Base-by-base conservation (phyloP, 2,113 vertebrate genomes). In the Corythaeola cristata region DNA sequence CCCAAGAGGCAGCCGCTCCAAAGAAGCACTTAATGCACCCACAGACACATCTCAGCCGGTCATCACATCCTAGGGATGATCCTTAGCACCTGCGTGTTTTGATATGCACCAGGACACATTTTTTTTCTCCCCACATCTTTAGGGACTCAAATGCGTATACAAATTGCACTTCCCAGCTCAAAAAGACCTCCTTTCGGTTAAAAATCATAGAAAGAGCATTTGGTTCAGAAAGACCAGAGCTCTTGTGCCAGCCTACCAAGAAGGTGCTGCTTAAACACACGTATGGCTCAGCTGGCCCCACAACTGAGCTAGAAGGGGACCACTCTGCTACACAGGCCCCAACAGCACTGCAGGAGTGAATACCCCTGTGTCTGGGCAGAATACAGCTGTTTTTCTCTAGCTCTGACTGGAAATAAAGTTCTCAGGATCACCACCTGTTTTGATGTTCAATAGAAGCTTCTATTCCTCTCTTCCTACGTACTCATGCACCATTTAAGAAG, bases 211-310 rank as follows among this genome's bases (percentile, higher is more conserved):
- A 37, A 35, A 27, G 20, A 39, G 15, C 6, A 5, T 3, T 14
- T 37, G 39, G 3, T 30, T 45, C 2, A 3, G n/a, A 21, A 32
- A 35, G 53, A 37, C 17, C 28, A 24, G 24, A 49, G 44, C 8
- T 92, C 41, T 66, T 88, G 35, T 5, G 1, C 58, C 63, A 66
- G 12, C 22, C 17, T 27, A 32, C 23, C 23, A 45, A 56, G 49
- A 69, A 72, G 3, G 18, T 44, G 66, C 33, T 75, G 35, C 30
- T 53, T 35, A 27, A 71, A 39, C 41, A 58, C 33, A 6, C 1
- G 1, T 2, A 4, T 0, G 3, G 26, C 3, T 1, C 30, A 12
- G 10, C 28, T 44, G 53, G 72, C 21, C 33, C 37, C 73, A 35
- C 16, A 20, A 0, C 15, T 0, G 0, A 55, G 62, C 26, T 9